Conservation (phyloP, 1,140 invertebrate genomes). For the Parasteatoda tepidariorum region DNA sequence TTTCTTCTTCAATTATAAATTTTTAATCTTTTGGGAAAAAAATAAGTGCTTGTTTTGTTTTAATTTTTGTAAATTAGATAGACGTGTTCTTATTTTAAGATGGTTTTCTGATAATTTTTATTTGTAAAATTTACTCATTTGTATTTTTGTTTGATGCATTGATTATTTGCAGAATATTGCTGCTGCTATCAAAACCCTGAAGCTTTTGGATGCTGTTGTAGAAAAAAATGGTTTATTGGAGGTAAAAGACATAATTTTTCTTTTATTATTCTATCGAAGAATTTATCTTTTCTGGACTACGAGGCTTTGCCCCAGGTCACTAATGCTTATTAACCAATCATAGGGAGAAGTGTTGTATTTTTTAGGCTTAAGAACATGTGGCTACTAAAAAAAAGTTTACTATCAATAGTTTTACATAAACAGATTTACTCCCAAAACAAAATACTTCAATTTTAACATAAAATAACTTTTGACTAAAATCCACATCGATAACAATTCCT, state of each 20-base stretch:
- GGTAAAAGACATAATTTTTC: background rate
- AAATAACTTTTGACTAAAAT: too few species aligned
- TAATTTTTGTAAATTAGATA: background rate
- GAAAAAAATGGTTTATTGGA: conserved; percentile 70
- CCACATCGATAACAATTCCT: too few species aligned
- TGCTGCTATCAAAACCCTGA: conserved; percentile 23
- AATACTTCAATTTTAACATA: too few species aligned
- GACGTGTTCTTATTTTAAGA: too few species aligned
- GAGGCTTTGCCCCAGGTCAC: background rate
- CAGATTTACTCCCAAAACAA: too few species aligned
- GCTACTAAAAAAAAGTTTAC: too few species aligned
- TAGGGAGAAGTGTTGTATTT: too few species aligned
- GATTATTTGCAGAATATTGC: conserved; percentile 23
- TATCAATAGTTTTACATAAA: too few species aligned
- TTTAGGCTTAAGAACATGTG: too few species aligned
- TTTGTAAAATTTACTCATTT: background rate
- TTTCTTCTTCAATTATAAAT: background rate
- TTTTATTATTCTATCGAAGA: background rate
- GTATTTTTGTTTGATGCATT: background rate
- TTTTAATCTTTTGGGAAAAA: background rate
- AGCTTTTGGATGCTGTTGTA: conserved; percentile 79
- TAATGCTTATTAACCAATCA: too few species aligned
- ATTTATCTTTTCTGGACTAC: background rate
- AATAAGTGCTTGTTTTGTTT: too few species aligned
- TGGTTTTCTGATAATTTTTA: background rate